Percentiles rank a stretch among this genome's conserved stretches.
phyloP scores from a whole-genome alignment of 2,113 vertebrate species.

The Zapus hudsonius region DNA sequence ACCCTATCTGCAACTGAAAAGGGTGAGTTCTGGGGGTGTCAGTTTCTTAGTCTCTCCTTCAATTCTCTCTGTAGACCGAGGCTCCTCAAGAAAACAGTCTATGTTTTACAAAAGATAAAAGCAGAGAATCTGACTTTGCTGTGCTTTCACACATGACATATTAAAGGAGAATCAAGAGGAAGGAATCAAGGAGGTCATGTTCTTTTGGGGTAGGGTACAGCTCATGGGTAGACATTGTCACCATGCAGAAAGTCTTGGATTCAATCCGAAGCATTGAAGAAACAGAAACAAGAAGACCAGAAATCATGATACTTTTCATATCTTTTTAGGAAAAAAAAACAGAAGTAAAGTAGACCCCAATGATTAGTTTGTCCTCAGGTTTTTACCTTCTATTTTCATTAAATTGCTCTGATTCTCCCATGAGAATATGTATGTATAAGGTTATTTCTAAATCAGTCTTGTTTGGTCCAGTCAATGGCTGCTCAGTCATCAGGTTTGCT shows the following conservation, averaged over 20 bases:
- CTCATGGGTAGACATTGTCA: neutral
- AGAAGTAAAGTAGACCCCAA: neutral
- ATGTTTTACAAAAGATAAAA: neutral
- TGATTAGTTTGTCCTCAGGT: neutral
- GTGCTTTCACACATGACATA: neutral
- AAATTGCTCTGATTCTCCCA: neutral
- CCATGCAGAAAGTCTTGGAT: neutral
- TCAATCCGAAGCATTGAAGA: neutral
- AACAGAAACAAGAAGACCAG: neutral
- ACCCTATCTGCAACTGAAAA: neutral
- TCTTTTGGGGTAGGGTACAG: neutral
- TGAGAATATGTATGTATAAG: neutral
- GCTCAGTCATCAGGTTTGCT: neutral
- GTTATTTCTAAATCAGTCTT: neutral
- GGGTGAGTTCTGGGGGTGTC: rapidly evolving
- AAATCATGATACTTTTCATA: neutral
- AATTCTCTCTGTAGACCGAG: neutral
- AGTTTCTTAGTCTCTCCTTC: neutral
- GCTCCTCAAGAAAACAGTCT: neutral
- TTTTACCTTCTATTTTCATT: neutral
- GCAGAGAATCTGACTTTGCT: neutral
- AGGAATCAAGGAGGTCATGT: neutral
- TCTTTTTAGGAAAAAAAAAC: neutral
- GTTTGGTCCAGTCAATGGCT: neutral
- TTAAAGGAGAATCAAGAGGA: neutral